A percentile compares a stretch with the other conserved stretches of the same genome.
These are phyloP conservation scores for Apodemus speciosus DNA, from an alignment of 2,113 vertebrate genomes.

Conservation along the genomic window DNA sequence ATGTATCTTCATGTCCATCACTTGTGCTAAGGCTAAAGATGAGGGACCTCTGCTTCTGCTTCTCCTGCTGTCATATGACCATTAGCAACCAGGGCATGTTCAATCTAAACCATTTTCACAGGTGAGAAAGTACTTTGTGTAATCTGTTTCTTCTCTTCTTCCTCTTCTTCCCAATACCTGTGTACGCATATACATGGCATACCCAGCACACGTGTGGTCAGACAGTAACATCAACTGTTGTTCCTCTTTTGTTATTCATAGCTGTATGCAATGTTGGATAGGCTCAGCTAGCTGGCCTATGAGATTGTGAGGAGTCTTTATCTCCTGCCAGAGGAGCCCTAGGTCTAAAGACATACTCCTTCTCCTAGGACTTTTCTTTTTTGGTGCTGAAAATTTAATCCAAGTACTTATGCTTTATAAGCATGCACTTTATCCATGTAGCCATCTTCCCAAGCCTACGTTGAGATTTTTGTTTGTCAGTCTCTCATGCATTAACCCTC, in stretches of 20 bases:
- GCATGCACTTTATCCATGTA: no score
- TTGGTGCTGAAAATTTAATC: background rate
- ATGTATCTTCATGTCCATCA: background rate
- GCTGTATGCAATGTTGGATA: no score
- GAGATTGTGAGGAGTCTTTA: no score
- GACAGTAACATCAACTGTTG: background rate
- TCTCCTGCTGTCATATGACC: background rate
- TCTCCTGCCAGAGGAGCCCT: background rate
- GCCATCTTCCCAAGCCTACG: background rate
- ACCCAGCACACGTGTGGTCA: background rate
- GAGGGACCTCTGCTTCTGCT: background rate
- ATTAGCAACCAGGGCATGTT: background rate
- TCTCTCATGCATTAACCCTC: background rate
- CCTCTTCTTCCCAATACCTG: no score
- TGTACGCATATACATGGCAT: no score
- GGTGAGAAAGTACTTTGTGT: background rate
- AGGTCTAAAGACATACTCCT: no score
- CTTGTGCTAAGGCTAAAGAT: background rate
- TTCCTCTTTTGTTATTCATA: background rate
- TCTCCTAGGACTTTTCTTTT: background rate
- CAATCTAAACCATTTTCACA: conserved; percentile 12
- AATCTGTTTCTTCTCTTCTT: background rate
- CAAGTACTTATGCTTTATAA: background rate
- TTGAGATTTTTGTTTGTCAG: background rate
- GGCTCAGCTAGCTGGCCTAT: background rate